Base-by-base conservation (phyloP, 2,797 vertebrate species). In the Eremophila alpestris region DNA sequence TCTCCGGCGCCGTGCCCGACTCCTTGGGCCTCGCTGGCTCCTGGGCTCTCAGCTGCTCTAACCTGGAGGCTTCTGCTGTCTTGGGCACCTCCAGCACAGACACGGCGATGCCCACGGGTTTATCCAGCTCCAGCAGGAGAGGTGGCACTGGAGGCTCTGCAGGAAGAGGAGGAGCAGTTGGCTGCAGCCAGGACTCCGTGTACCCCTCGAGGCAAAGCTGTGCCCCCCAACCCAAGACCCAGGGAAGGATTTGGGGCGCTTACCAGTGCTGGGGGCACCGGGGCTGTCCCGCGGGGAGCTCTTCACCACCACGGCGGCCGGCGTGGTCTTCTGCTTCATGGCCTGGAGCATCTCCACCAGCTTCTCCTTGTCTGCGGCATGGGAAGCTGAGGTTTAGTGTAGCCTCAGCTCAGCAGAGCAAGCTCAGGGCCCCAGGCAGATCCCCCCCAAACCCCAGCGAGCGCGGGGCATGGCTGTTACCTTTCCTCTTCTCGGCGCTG, bases 261-360 rank as follows among this genome's bases (percentile, higher is more conserved):
- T 97, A 99, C 99, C 99, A 27, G 97, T 52, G 49, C 96, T 36
- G 96, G 97, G 56, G 93, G 46, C 93, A 23, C 96, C 89, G 62
- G 99, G 98, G 95, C 98, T 99, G 98, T 98, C 98, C 97, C 98
- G 97, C 73, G 98, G 97, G 97, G 98, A 96, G 97, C 93, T 97
- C 98, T 98, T 97, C 98, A 99, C 98, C 96, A 99, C 97, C 94
- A 97, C 98, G 23, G 98, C 95, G 0, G 94, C 90, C 0, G 96
- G 96, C 3, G 94, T 92, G 24, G 96, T 98, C 98, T 99, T 99
- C 97, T 99, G 99, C 98, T 99, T 99, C 97, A 99, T 98, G 94
- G 99, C 98, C 82, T 98, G 98, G 62, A 99, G 98, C 97, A 99
- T 98, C 97, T 99, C 99, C 92, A 98, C 98, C 95, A 99, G 98